These are phyloP conservation scores for Monopis laevigella DNA, from an alignment of 2,888 invertebrate species.

Conservation along the genomic window DNA sequence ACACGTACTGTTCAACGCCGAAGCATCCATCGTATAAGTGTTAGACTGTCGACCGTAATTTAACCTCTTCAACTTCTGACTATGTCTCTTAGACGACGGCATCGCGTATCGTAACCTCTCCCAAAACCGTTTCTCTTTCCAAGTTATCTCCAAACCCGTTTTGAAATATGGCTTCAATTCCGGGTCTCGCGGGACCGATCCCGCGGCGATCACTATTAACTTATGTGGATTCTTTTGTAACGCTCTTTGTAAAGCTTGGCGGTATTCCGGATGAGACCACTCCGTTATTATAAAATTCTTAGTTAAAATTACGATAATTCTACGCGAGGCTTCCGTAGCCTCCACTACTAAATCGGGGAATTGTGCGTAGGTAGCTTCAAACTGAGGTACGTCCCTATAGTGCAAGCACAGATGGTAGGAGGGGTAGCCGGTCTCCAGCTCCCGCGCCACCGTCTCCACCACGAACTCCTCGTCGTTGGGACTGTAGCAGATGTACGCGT, in stretches of 20 bases:
- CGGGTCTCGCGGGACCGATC: conserved; percentile 84
- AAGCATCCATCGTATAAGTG: conserved; percentile 82
- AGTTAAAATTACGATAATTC: conserved; percentile 88
- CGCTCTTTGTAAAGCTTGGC: conserved; percentile 89
- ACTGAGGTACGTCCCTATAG: conserved; percentile 83
- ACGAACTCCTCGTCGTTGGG: conserved; percentile 93
- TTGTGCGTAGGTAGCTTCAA: conserved; percentile 75
- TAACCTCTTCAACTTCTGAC: conserved; percentile 61
- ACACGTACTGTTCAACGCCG: conserved; percentile 70
- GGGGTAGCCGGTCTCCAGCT: conserved; percentile 83
- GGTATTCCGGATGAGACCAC: conserved; percentile 92
- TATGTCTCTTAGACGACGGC: conserved; percentile 79
- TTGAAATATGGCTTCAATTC: conserved; percentile 90
- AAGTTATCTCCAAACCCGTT: conserved; percentile 85
- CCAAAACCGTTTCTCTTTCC: conserved; percentile 95
- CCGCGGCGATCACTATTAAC: conserved; percentile 84
- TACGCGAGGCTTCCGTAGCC: conserved; percentile 86
- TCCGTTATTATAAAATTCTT: conserved; percentile 91
- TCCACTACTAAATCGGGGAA: conserved; percentile 81
- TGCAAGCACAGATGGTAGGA: conserved; percentile 88
- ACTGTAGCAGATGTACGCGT: conserved; percentile 93
- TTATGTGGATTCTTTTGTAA: conserved; percentile 85
- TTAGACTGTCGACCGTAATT: conserved; percentile 85
- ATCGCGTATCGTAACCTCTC: conserved; percentile 90
- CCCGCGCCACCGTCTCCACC: conserved; percentile 83